Evolutionary conservation across 92 coral and sea anemone genomes (phyloP), one percentile per base, ranked within the genome.

Genomic region (Phenganax subtilis): DNA sequence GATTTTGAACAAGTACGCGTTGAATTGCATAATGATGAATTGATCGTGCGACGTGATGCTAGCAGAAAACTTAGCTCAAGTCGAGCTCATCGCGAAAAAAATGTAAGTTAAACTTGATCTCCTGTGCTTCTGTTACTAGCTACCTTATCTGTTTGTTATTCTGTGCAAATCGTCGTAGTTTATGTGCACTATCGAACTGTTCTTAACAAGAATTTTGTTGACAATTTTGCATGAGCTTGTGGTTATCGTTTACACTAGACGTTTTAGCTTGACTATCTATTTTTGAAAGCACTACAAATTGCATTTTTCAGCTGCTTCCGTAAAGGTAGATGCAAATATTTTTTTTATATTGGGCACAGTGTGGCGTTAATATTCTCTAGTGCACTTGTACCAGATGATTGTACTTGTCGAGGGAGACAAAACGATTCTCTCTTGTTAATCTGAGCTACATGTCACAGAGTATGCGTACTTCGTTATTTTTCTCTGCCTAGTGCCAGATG

Each of bases 1-100:
- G 83, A 79, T 79, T 64, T 63, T 64, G 73, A 79, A 64, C 83
- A 79, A 62, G 83, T 79, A 16, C 83, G 83, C 37, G 83, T 79
- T 12, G 83, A 79, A 52, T 60, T 79, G 14, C 83, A 79, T 61
- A 79, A 64, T 62, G 74, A 79, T 20, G 59, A 59, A 51, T 73
- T 79, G 3, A 64, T 79, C 57, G 74, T 79, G 12, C 59, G 83
- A 79, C 68, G 74, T 47, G 83, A 79, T 20, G 16, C 51, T n/a
- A 29, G 83, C 25, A 60, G 72, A 11, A 79, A 79, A 12, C 77
- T 11, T 27, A 79, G 51, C 57, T 30, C 83, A 53, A 63, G 73
- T 51, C 74, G 83, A 51, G 58, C 59, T 15, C 8, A 73, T 30
- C 77, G 58, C 25, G 58, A 30, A 65, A 79, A 79, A 65, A 79